Conservation (phyloP, 2,888 invertebrate genomes). For the Leptogaster cylindrica region DNA sequence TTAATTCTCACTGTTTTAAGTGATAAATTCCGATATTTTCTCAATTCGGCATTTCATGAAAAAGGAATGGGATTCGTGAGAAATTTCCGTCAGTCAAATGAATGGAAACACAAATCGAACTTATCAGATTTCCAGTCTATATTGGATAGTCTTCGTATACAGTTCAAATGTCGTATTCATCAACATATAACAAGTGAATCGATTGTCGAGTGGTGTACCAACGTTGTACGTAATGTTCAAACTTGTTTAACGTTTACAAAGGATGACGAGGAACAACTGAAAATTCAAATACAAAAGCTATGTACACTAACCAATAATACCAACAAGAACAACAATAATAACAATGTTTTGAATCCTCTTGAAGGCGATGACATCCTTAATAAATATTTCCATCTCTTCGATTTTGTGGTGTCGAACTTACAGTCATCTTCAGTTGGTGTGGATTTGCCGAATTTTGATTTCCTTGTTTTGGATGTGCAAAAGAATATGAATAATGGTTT, state of each 20-base stretch:
- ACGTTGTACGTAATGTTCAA: background rate
- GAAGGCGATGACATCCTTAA: constrained; percentile 47
- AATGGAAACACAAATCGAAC: constrained; percentile 18
- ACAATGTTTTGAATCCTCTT: background rate
- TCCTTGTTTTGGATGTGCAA: constrained; percentile 59
- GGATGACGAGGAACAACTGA: background rate
- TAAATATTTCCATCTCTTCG: constrained; percentile 60
- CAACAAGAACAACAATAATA: background rate
- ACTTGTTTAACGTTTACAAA: background rate
- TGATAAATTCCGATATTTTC: constrained; percentile 59
- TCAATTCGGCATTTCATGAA: constrained; percentile 11
- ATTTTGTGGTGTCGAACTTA: constrained; percentile 53
- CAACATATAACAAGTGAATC: no score
- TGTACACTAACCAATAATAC: background rate
- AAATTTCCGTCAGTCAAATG: constrained; percentile 54
- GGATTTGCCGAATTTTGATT: constrained; percentile 56
- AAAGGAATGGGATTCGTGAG: constrained; percentile 52
- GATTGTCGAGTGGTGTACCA: constrained; percentile 13
- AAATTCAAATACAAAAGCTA: constrained; percentile 2
- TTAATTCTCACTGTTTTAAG: constrained; percentile 61
- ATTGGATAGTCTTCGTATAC: background rate
- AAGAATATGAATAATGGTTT: constrained; percentile 45
- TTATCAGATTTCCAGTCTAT: background rate
- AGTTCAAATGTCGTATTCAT: constrained; percentile 17
- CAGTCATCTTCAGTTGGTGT: background rate